Conservation (phyloP, 2,888 invertebrate genomes). For the Campaea margaritaria region DNA sequence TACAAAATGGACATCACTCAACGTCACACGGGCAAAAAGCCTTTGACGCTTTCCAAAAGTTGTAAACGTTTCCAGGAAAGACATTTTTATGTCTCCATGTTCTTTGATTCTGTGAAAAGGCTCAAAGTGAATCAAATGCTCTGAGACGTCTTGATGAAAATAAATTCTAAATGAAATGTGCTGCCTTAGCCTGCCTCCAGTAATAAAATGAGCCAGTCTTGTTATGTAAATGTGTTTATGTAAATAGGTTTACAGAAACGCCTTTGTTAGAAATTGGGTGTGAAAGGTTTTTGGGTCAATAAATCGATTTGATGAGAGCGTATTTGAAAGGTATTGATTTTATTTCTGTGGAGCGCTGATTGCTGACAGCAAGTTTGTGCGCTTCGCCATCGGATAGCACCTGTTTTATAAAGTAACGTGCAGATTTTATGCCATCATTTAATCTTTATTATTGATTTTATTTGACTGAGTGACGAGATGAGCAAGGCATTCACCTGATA, state of each 20-base stretch:
- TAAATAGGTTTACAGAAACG: slow-evolving; percentile 8
- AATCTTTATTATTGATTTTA: no score
- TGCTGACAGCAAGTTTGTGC: not conserved
- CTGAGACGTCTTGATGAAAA: not conserved
- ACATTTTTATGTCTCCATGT: slow-evolving; percentile 31
- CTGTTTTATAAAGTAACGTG: no score
- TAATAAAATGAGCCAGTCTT: slow-evolving; percentile 11
- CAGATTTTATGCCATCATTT: no score
- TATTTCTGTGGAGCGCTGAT: not conserved
- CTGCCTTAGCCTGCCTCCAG: not conserved
- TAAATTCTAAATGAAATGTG: slow-evolving; percentile 5
- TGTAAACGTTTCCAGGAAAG: slow-evolving; percentile 35
- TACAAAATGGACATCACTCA: slow-evolving; percentile 46
- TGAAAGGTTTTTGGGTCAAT: slow-evolving; percentile 2
- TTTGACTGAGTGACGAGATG: no score
- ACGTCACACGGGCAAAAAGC: slow-evolving; percentile 40
- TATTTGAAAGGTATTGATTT: no score
- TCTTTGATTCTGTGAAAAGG: slow-evolving; percentile 18
- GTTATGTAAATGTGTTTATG: slow-evolving; percentile 10
- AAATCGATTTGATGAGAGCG: not conserved
- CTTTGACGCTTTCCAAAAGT: slow-evolving; percentile 36
- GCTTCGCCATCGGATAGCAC: no score
- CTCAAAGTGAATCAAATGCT: slow-evolving; percentile 1
- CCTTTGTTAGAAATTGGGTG: not conserved
- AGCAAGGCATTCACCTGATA: no score